Conservation (phyloP, 2,113 vertebrate species). For the Speoplatyrhinus poulsoni region DNA sequence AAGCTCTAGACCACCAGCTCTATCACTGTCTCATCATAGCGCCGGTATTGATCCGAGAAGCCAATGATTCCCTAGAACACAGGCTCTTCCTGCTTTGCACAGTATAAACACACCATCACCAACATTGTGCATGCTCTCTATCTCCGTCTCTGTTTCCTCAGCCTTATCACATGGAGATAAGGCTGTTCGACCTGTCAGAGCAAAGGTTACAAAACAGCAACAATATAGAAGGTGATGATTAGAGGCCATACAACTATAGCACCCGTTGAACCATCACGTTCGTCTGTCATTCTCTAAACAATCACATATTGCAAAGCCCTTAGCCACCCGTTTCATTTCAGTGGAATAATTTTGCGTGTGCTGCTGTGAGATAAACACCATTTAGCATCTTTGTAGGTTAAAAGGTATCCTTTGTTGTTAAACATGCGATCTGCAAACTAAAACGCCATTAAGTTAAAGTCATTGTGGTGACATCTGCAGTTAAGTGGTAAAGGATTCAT, state of each 20-base stretch:
- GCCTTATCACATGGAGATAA: conserved; percentile 37
- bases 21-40: conserved; percentile 70
- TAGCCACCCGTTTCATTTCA: no score
- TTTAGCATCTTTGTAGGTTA: no score
- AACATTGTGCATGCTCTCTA: conserved; percentile 5
- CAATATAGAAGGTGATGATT: not conserved
- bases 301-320: no score
- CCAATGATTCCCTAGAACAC: conserved; percentile 54
- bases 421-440: no score
- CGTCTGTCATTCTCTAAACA: conserved; percentile 1
- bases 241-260: not conserved
- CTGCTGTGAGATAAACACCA: no score
- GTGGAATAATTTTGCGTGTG: no score
- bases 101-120: conserved; percentile 38
- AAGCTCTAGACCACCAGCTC: conserved; percentile 62
- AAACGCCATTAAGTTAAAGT: no score
- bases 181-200: conserved; percentile 12
- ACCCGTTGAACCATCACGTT: not conserved
- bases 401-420: no score
- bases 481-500: no score
- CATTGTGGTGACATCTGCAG: no score
- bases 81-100: conserved; percentile 47
- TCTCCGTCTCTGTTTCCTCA: conserved; percentile 7
- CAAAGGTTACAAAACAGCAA: conserved; percentile 5
- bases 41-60: conserved; percentile 58